These are phyloP conservation scores for Spodoptera frugiperda DNA, from an alignment of 1,140 invertebrate genomes.

Conservation along the genomic window DNA sequence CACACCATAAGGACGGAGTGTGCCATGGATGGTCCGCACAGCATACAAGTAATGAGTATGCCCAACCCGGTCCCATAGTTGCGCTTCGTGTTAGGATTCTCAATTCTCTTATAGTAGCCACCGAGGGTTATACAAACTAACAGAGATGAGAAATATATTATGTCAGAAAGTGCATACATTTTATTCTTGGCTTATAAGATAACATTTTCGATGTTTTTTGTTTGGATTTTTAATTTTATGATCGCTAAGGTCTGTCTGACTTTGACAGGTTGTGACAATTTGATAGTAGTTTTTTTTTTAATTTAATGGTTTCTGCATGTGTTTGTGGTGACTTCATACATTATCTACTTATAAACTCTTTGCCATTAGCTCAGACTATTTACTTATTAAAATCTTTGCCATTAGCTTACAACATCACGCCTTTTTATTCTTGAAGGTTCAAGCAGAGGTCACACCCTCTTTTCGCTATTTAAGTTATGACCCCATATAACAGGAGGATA, in stretches of 20 bases:
- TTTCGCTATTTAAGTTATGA: too few relatives aligned
- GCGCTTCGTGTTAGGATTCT: slow-evolving; percentile 61
- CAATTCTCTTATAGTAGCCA: slow-evolving; percentile 70
- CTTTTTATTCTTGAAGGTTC: too few relatives aligned
- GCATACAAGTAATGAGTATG: slow-evolving; percentile 63
- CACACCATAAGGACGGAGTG: slow-evolving; percentile 70
- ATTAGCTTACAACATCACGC: too few relatives aligned
- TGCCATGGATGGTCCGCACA: slow-evolving; percentile 67
- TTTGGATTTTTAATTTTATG: neutral
- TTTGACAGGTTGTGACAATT: neutral
- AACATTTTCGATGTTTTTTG: slow-evolving; percentile 10
- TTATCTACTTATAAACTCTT: too few relatives aligned
- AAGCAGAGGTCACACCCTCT: too few relatives aligned
- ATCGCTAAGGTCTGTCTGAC: neutral
- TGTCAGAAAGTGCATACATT: slow-evolving; percentile 32
- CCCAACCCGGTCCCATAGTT: slow-evolving; percentile 76
- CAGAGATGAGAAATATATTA: slow-evolving; percentile 67
- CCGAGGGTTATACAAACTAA: slow-evolving; percentile 68
- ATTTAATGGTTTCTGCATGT: neutral
- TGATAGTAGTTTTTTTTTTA: neutral
- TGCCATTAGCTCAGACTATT: too few relatives aligned
- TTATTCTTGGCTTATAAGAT: slow-evolving; percentile 12
- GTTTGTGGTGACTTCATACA: too few relatives aligned
- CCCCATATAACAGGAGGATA: too few relatives aligned
- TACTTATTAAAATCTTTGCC: too few relatives aligned